A percentile compares a stretch with the other conserved stretches of the same genome.
Evolutionary conservation across 2,113 vertebrate species (phyloP).

Genomic region (Fukomys damarensis): DNA sequence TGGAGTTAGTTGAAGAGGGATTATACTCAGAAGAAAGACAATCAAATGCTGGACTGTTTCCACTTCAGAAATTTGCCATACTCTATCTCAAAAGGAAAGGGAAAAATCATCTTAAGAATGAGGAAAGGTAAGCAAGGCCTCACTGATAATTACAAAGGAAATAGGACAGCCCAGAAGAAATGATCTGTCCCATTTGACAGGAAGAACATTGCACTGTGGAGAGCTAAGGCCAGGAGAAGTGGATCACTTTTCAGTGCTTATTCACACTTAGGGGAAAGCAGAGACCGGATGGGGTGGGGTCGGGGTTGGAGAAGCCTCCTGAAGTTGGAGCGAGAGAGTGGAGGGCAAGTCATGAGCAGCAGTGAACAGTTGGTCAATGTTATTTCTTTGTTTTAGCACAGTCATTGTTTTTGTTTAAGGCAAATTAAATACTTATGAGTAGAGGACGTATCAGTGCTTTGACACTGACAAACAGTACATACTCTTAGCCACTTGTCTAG

Average conservation of each 20-base stretch:
- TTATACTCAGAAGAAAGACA: not conserved
- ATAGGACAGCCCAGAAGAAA: not conserved
- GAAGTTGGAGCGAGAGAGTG: not conserved
- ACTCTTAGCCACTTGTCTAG: too few species aligned
- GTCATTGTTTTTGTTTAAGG: not conserved
- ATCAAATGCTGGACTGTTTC: not conserved
- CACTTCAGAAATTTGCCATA: not conserved
- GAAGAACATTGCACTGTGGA: fast-evolving
- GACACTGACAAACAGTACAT: fast-evolving
- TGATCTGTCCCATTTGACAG: fast-evolving
- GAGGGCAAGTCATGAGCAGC: too few species aligned
- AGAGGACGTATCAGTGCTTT: not conserved
- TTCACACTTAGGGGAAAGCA: not conserved
- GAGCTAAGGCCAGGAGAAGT: not conserved
- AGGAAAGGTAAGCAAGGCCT: not conserved
- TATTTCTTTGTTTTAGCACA: not conserved
- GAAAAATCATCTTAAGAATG: not conserved
- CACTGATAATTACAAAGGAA: not conserved
- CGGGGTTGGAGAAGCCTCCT: too few species aligned
- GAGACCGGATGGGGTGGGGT: too few species aligned
- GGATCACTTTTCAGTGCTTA: too few species aligned
- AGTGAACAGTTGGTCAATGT: not conserved
- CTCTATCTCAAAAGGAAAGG: not conserved
- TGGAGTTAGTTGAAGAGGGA: not conserved
- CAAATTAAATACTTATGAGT: not conserved